Conservation (phyloP, 2,797 vertebrate species). For the Adelosebastes latens region DNA sequence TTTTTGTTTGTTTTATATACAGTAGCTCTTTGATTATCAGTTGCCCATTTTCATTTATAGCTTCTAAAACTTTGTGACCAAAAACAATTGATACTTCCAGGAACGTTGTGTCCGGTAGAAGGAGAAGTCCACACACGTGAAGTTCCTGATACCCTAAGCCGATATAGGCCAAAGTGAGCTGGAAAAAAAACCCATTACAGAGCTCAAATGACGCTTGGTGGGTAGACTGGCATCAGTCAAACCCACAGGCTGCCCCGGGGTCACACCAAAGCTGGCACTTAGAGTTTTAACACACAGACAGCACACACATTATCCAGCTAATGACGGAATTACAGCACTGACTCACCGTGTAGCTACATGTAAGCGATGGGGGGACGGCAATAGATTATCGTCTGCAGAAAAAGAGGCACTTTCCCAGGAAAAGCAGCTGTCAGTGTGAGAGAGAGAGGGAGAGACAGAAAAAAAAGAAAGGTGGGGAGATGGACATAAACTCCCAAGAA, state of each 20-base stretch:
- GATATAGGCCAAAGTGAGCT: slow-evolving; percentile 54
- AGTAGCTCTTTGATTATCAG: not conserved
- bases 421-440: slow-evolving; percentile 80
- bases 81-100: not conserved
- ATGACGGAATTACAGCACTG: slow-evolving; percentile 87
- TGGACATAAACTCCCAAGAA: slow-evolving; percentile 78
- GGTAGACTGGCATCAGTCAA: slow-evolving; percentile 79
- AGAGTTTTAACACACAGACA: slow-evolving; percentile 80
- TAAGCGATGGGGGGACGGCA: slow-evolving; percentile 76
- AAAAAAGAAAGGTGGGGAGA: slow-evolving; percentile 63
- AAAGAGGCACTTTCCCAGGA: slow-evolving; percentile 82
- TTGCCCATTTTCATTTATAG: not conserved
- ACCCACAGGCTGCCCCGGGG: slow-evolving; percentile 75
- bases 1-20: not conserved
- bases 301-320: slow-evolving; percentile 85
- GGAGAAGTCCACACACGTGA: slow-evolving; percentile 9
- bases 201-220: slow-evolving; percentile 70
- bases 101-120: not conserved
- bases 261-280: slow-evolving; percentile 82
- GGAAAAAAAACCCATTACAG: slow-evolving; percentile 63
- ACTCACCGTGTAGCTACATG: slow-evolving; percentile 87
- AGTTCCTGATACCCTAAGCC: slow-evolving; percentile 33
- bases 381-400: slow-evolving; percentile 82
- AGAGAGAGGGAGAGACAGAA: slow-evolving; percentile 30
- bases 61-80: not conserved